phyloP scores from a whole-genome alignment of 2,888 invertebrate species.

The Mylabris sibirica region DNA sequence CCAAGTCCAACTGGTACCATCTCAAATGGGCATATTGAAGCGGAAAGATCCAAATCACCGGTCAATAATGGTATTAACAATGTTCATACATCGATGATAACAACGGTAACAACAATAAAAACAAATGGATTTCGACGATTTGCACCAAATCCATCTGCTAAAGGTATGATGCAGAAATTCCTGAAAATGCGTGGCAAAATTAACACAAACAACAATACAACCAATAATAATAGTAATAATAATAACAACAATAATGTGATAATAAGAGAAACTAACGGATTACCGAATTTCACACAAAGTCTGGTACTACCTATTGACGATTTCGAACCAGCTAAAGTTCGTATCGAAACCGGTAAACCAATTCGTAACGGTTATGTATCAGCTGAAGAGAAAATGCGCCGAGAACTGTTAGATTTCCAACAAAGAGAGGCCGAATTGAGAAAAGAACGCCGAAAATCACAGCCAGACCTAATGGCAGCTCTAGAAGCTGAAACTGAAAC shows the following conservation, averaged over 20 bases:
- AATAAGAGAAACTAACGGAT: constrained; percentile 46
- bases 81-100: neutral
- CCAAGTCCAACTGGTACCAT: constrained; percentile 12
- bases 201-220: constrained; percentile 42
- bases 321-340: constrained; percentile 56
- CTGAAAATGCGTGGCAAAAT: constrained; percentile 81
- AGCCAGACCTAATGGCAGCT: constrained; percentile 69
- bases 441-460: constrained; percentile 70
- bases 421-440: constrained; percentile 65
- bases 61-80: neutral
- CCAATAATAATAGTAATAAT: neutral
- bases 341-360: constrained; percentile 65
- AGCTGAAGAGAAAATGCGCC: constrained; percentile 82
- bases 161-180: constrained; percentile 86
- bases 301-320: constrained; percentile 38
- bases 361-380: constrained; percentile 81
- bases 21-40: neutral
- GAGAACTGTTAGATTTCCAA: constrained; percentile 83
- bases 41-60: neutral
- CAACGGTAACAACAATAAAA: neutral
- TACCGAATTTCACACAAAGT: constrained; percentile 39
- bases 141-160: constrained; percentile 65
- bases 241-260: constrained; percentile 34
- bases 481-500: constrained; percentile 63
- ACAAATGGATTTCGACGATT: constrained; percentile 62